Evolutionary conservation across 2,797 vertebrate species (phyloP).

Genomic region (Lagocephalus sceleratus): DNA sequence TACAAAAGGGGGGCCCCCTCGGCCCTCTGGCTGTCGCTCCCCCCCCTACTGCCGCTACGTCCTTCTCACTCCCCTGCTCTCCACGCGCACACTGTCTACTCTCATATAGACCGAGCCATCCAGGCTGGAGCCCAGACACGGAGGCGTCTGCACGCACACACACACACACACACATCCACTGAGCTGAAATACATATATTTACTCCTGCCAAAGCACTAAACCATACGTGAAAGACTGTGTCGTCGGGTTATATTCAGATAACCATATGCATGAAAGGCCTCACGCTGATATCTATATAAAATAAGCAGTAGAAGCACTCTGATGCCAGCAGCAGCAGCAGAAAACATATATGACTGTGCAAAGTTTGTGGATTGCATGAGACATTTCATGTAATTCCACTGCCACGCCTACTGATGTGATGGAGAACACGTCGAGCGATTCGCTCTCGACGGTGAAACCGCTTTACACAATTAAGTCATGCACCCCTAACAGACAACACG

Average conservation of each 20-base stretch:
- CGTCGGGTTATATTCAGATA: slow-evolving; percentile 27
- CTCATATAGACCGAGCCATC: slow-evolving; percentile 73
- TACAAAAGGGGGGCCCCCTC: slow-evolving; percentile 83
- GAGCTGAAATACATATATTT: slow-evolving; percentile 33
- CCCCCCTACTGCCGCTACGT: slow-evolving; percentile 62
- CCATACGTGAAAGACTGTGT: slow-evolving; percentile 1
- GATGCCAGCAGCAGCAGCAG: slow-evolving; percentile 22
- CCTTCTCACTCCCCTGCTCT: slow-evolving; percentile 75
- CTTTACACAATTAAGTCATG: slow-evolving; percentile 71
- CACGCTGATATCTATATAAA: slow-evolving; percentile 28
- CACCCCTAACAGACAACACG: slow-evolving; percentile 56
- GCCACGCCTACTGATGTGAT: slow-evolving; percentile 51
- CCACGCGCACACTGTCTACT: slow-evolving; percentile 75
- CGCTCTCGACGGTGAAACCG: slow-evolving; percentile 59
- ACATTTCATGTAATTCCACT: slow-evolving; percentile 51
- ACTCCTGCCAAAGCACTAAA: slow-evolving; percentile 12
- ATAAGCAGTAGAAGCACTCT: slow-evolving; percentile 21
- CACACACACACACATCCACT: slow-evolving; percentile 22
- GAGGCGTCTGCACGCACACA: slow-evolving; percentile 37
- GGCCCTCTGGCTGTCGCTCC: slow-evolving; percentile 58
- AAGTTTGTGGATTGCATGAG: slow-evolving; percentile 32
- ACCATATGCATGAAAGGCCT: slow-evolving; percentile 38
- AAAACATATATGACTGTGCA: slow-evolving; percentile 15
- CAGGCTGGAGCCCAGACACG: slow-evolving; percentile 57
- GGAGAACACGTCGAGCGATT: slow-evolving; percentile 60